Percentiles rank a stretch among this genome's conserved stretches.
Evolutionary conservation across 2,797 vertebrate species (phyloP).

Genomic region (Pelodytes ibericus): DNA sequence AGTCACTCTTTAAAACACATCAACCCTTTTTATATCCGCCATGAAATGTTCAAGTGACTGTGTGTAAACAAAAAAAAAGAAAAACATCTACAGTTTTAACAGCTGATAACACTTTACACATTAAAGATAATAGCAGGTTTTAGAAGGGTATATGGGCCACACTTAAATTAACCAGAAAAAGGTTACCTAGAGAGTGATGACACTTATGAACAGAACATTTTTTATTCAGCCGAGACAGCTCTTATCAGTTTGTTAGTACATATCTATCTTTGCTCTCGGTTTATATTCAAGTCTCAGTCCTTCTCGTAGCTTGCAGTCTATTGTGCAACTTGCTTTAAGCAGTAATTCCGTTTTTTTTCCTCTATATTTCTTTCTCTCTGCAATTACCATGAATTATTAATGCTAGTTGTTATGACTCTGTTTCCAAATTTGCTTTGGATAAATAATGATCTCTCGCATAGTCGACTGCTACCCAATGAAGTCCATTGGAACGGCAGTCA

Average conservation of each 20-base stretch:
- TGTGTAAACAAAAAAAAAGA: slow-evolving; percentile 1
- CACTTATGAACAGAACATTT: slow-evolving; percentile 21
- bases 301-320: not conserved
- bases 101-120: slow-evolving; percentile 14
- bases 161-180: slow-evolving; percentile 6
- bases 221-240: slow-evolving; percentile 28
- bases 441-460: slow-evolving; percentile 13
- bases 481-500: slow-evolving; percentile 6
- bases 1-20: not conserved
- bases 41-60: not conserved
- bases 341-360: not conserved
- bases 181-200: slow-evolving; percentile 19
- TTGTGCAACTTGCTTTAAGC: not conserved
- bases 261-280: slow-evolving; percentile 40
- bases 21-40: not conserved
- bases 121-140: slow-evolving; percentile 17
- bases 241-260: slow-evolving; percentile 22
- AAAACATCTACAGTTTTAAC: slow-evolving; percentile 5
- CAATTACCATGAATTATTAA: slow-evolving; percentile 21
- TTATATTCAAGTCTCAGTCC: slow-evolving; percentile 15
- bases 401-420: slow-evolving; percentile 9
- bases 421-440: slow-evolving; percentile 10
- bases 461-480: slow-evolving; percentile 9
- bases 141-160: slow-evolving; percentile 6
- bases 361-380: slow-evolving; percentile 1